Percentiles rank a stretch among this genome's conserved stretches.
Conservation (phyloP, 2,797 vertebrate species). For the Perodicticus potto region DNA sequence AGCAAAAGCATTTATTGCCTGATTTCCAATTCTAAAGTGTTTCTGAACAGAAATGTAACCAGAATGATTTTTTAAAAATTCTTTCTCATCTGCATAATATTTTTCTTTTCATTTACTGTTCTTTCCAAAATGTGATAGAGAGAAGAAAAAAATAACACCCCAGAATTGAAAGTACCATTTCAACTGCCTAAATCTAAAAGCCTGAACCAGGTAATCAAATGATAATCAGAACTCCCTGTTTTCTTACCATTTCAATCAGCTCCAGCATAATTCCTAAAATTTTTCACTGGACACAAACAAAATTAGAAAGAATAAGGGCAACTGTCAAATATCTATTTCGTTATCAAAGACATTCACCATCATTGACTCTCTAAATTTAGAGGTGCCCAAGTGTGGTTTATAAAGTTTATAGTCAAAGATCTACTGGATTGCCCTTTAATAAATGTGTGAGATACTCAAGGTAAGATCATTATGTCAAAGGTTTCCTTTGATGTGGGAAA, state of each 20-base stretch:
- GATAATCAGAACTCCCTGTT: slow-evolving; percentile 54
- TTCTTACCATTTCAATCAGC: slow-evolving; percentile 75
- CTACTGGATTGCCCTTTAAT: slow-evolving; percentile 49
- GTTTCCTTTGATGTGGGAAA: slow-evolving; percentile 30
- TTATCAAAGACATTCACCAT: slow-evolving; percentile 59
- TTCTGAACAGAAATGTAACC: slow-evolving; percentile 16
- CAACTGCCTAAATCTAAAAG: slow-evolving; percentile 64
- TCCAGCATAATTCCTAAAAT: slow-evolving; percentile 17
- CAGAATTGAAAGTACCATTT: slow-evolving; percentile 53
- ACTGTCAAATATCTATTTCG: slow-evolving; percentile 61
- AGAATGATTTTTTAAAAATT: slow-evolving; percentile 32
- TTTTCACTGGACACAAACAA: background rate
- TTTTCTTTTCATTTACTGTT: slow-evolving; percentile 58
- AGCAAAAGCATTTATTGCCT: slow-evolving; percentile 16
- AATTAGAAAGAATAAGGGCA: slow-evolving; percentile 43
- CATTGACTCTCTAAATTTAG: slow-evolving; percentile 7
- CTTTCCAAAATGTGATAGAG: slow-evolving; percentile 55
- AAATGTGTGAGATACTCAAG: slow-evolving; percentile 62
- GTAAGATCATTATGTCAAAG: slow-evolving; percentile 42
- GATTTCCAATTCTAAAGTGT: slow-evolving; percentile 52
- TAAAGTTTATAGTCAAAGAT: slow-evolving; percentile 35
- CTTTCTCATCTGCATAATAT: slow-evolving; percentile 40
- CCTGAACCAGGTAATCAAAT: slow-evolving; percentile 43
- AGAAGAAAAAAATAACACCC: slow-evolving; percentile 29
- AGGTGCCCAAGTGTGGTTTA: slow-evolving; percentile 24